Evolutionary conservation across 2,797 vertebrate genomes (phyloP), one percentile per base, ranked within the genome.

Genomic region (Tangara arthus): DNA sequence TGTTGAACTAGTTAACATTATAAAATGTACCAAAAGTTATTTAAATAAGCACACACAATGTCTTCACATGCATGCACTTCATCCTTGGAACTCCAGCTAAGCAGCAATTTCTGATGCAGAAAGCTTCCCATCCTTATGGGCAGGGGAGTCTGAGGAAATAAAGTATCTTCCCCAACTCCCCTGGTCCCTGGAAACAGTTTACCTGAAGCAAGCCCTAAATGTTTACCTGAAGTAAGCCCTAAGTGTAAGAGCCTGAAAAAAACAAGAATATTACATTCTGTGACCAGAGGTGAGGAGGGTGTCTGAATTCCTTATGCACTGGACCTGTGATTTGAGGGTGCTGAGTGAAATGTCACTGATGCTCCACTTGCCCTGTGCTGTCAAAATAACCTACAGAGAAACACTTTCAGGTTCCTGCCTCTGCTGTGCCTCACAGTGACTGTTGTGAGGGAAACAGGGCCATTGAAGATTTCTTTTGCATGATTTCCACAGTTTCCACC

Each of bases 21-120:
- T 39, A 95, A 96, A 96, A 90, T 17, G 53, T 95, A 94, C 87
- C 89, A 86, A 87, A 94, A 93, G 70, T 79, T 72, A 64, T 85
- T 86, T 69, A 91, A 88, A 47, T 60, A 90, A 91, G 91, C 69
- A 92, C 34, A 4, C 50, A 63, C 39, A 27, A 20, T 82, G 85
- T 86, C 72, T 86, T 87, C 57, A 82, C 14, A 6, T n/a, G 39
- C 89, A 79, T 78, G 91, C 52, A 57, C 14, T 64, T 84, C 32
- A 42, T 72, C 70, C 73, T 93, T n/a, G 56, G 63, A 95, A 82
- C 18, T 83, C 79, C 52, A 87, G 87, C 91, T 60, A 89, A 73
- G 85, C 80, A 50, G 66, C 61, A 59, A 57, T 79, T 95, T 88
- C 94, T 94, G 94, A 96, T 93, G 92, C 92, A 95, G 94, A 96